Base-by-base conservation (phyloP, 2,888 invertebrate species). In the Pseudoips prasinana region DNA sequence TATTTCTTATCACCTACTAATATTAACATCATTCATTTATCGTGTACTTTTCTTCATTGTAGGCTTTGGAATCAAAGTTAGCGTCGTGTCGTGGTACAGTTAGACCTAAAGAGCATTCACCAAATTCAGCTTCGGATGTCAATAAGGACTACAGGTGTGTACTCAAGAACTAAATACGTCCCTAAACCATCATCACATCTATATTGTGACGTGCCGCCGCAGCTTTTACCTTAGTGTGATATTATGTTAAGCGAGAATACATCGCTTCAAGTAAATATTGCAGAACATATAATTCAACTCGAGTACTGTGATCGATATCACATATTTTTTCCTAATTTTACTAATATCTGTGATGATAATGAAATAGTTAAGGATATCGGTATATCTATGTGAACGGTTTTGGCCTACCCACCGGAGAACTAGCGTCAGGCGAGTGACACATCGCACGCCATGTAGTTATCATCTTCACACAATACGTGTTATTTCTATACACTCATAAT, bases 41-140 rank as follows among this genome's bases (percentile, higher is more conserved):
- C 69, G 65, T 81, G 77, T 74, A 80, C 72, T 87, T 85, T 85
- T 87, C 81, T 83, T 83, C 82, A 80, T 90, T 90, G 73, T 89
- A 92, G 92, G 92, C 92, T 68, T 90, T 92, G 89, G 92, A 92
- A 90, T 91, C 91, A 73, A 92, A 92, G 76, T 89, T 92, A 82
- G 91, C 92, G 56, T 91, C 92, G 69, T 92, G 91, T 89, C 90
- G 91, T 60, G 87, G 87, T 83, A 78, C 89, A 38, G 84, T 88
- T 85, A 89, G 85, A 84, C 88, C 89, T 81, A 87, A 86, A 78
- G 89, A 88, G 66, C 87, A 82, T 64, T 83, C 89, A 61, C 82
- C 89, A 68, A 89, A 89, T 70, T 69, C 84, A 43, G 73, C 74
- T 58, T 66, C 87, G 52, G 89, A 89, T 53, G 89, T 87, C 58